Conservation (phyloP, 2,888 invertebrate genomes). For the Caenorhabditis angaria region DNA sequence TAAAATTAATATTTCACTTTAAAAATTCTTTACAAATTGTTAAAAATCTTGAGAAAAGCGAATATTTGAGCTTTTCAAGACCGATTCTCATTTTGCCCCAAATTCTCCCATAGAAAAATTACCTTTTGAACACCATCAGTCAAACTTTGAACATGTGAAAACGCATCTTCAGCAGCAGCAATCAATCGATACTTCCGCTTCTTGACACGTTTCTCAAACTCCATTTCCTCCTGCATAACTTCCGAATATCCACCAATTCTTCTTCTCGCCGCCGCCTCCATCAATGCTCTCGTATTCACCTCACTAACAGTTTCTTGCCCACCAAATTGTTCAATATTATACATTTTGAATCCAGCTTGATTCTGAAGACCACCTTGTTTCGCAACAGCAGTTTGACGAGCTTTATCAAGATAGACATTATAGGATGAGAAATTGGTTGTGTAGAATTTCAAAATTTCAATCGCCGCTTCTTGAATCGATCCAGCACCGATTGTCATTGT, state of each 20-base stretch:
- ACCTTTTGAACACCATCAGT: slow-evolving; percentile 19
- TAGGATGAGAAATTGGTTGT: slow-evolving; percentile 95
- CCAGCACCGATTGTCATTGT: slow-evolving; percentile 83
- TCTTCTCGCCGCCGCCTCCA: slow-evolving; percentile 83
- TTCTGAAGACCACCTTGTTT: slow-evolving; percentile 41
- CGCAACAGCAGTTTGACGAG: slow-evolving; percentile 37
- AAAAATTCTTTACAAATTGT: not conserved
- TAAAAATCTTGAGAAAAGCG: no score
- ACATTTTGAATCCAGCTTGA: slow-evolving; percentile 84
- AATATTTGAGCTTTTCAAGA: no score
- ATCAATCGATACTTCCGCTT: slow-evolving; percentile 81
- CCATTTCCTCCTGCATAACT: slow-evolving; percentile 90
- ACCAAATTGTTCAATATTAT: slow-evolving; percentile 85
- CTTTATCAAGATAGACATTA: slow-evolving; percentile 88
- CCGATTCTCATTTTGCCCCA: no score
- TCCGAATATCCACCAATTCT: slow-evolving; percentile 91
- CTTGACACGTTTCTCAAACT: slow-evolving; percentile 74
- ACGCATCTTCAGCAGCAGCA: slow-evolving; percentile 95
- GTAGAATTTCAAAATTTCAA: slow-evolving; percentile 92
- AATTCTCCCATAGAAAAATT: not conserved
- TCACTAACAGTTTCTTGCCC: slow-evolving; percentile 60
- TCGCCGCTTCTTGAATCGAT: slow-evolving; percentile 92
- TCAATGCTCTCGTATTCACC: slow-evolving; percentile 79
- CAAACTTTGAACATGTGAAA: slow-evolving; percentile 83
- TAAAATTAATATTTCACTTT: not conserved